Conservation (phyloP, 2,888 invertebrate species). For the Chrysolina americana region DNA sequence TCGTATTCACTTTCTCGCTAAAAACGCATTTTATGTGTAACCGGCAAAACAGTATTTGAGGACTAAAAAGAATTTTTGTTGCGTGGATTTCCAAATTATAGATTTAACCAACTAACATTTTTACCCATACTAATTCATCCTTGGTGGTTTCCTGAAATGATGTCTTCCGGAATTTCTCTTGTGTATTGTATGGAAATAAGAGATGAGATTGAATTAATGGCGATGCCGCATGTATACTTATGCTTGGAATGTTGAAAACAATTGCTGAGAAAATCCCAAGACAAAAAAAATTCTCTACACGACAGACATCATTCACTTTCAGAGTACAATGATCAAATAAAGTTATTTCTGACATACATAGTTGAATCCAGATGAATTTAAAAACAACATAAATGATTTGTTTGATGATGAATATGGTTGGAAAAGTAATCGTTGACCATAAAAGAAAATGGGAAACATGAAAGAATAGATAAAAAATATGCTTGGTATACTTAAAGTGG, state of each 20-base stretch:
- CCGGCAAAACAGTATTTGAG: background rate
- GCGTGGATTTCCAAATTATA: background rate
- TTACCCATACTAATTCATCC: constrained; percentile 17
- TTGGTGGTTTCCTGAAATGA: constrained; percentile 17
- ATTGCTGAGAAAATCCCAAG: constrained; percentile 42
- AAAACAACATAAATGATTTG: background rate
- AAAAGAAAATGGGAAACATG: background rate
- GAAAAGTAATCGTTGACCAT: background rate
- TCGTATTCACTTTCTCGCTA: background rate
- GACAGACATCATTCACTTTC: constrained; percentile 19
- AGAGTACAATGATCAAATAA: constrained; percentile 5
- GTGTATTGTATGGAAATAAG: constrained; percentile 35
- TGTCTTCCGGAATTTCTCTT: constrained; percentile 30
- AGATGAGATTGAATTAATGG: constrained; percentile 25
- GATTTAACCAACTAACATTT: background rate
- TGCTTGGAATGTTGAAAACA: constrained; percentile 32
- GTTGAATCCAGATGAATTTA: background rate
- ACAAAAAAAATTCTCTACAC: constrained; percentile 24
- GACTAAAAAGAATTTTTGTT: no score
- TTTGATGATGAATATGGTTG: background rate
- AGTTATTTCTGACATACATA: constrained; percentile 6
- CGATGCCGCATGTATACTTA: constrained; percentile 31
- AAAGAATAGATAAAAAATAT: background rate
- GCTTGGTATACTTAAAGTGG: background rate
- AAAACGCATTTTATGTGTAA: background rate